Evolutionary conservation across 2,888 invertebrate species (phyloP).

Genomic region (Philaethria dido): DNA sequence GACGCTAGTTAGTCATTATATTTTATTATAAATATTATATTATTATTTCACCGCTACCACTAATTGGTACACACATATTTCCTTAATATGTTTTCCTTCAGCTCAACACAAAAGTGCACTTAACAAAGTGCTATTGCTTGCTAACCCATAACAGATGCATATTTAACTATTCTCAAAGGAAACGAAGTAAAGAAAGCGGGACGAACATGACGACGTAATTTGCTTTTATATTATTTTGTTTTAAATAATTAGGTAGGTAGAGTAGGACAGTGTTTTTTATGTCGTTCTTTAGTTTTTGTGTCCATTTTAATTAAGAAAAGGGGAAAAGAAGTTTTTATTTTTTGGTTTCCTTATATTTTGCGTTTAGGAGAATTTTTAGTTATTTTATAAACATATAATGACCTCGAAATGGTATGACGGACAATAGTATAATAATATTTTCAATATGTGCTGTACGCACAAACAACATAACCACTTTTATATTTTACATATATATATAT

Average conservation of each 20-base stretch:
- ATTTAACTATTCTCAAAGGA: conserved; percentile 34
- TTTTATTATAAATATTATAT: not conserved
- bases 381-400: no score
- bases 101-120: conserved; percentile 34
- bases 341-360: not conserved
- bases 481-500: no score
- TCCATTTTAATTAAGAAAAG: not conserved
- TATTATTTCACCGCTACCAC: not conserved
- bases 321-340: not conserved
- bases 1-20: not conserved
- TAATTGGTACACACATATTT: conserved; percentile 8
- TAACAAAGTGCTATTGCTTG: conserved; percentile 37
- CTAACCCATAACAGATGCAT: conserved; percentile 31
- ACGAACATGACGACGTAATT: conserved; percentile 7
- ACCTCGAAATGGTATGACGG: no score
- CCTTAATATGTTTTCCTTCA: conserved; percentile 18
- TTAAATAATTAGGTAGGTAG: conserved; percentile 20
- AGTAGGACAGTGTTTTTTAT: not conserved
- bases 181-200: conserved; percentile 26
- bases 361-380: no score
- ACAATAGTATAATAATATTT: no score
- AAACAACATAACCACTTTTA: no score
- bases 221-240: conserved; percentile 1
- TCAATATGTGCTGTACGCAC: no score
- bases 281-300: not conserved